Conservation (phyloP, 2,888 invertebrate genomes). For the Machimus atricapillus region DNA sequence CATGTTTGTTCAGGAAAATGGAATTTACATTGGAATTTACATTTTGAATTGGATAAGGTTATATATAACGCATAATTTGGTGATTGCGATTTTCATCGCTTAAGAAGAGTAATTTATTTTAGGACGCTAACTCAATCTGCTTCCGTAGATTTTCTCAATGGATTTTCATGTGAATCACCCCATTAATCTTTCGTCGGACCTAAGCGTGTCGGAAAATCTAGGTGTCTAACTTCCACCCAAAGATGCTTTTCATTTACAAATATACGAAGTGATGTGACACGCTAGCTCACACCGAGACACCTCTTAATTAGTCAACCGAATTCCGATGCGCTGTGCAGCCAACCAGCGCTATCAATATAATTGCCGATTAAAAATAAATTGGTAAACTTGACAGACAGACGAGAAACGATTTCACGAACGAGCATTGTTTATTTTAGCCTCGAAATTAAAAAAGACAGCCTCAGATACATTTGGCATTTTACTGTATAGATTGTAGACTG, state of each 20-base stretch:
- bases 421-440: neutral
- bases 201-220: neutral
- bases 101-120: neutral
- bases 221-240: neutral
- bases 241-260: neutral
- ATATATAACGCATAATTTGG: constrained; percentile 5
- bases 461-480: neutral
- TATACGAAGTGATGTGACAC: neutral
- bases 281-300: neutral
- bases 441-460: neutral
- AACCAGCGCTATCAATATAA: neutral
- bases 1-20: neutral
- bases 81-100: neutral
- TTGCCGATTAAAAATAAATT: neutral
- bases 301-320: neutral
- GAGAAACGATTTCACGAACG: neutral
- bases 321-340: neutral
- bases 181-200: neutral
- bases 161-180: neutral
- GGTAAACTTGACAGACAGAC: constrained; percentile 5
- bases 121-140: neutral
- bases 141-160: neutral
- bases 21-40: neutral
- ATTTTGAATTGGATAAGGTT: neutral
- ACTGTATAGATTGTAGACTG: neutral